Percentiles rank a stretch among this genome's conserved stretches.
Conservation (phyloP, 1,140 invertebrate species). For the Drepana arcuata region DNA sequence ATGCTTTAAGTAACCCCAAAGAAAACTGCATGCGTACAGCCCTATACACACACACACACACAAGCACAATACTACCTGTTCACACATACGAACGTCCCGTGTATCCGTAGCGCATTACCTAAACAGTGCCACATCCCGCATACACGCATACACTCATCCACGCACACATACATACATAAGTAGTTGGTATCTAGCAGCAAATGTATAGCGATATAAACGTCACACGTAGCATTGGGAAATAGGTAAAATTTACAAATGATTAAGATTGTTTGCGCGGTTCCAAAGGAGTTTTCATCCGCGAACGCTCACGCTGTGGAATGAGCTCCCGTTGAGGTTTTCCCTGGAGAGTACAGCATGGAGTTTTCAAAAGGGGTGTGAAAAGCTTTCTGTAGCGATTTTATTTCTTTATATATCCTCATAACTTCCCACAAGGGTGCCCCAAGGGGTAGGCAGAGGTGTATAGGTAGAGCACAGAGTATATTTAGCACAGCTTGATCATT, state of each 20-base stretch:
- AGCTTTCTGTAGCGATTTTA: too few relatives aligned
- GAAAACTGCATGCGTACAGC: conserved; percentile 1
- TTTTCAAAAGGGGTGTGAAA: too few relatives aligned
- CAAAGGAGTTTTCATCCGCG: too few relatives aligned
- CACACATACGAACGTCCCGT: conserved; percentile 6
- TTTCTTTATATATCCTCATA: too few relatives aligned
- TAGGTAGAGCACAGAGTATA: too few relatives aligned
- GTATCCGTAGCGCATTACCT: conserved; percentile 5
- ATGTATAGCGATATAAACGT: conserved; percentile 13
- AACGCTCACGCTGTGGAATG: too few relatives aligned
- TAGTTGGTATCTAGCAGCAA: conserved; percentile 8
- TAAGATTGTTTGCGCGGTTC: conserved; percentile 1
- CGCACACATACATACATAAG: conserved; percentile 5
- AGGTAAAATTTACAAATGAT: conserved; percentile 9
- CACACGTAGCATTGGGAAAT: conserved; percentile 7
- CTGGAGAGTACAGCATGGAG: too few relatives aligned
- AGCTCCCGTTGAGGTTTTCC: too few relatives aligned
- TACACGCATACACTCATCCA: background rate
- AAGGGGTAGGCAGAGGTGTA: too few relatives aligned
- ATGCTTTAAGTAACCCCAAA: background rate
- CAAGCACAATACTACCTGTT: conserved; percentile 10
- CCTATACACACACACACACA: conserved; percentile 4
- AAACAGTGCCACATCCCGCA: too few relatives aligned
- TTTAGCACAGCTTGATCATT: too few relatives aligned
- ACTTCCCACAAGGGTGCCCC: too few relatives aligned